Conservation (phyloP, 2,113 vertebrate genomes). For the Nothocercus nigrocapillus region DNA sequence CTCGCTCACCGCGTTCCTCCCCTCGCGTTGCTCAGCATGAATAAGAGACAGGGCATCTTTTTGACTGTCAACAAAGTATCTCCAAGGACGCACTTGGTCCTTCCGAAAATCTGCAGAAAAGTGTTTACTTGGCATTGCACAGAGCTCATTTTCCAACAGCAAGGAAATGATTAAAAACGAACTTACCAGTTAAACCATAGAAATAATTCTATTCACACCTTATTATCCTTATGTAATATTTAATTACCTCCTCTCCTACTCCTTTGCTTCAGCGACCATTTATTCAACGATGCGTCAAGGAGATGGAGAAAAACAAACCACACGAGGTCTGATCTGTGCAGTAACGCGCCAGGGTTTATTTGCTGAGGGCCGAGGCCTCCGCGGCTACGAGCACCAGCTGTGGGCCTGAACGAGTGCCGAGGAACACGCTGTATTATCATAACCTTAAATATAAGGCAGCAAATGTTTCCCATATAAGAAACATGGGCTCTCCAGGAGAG, state of each 20-base stretch:
- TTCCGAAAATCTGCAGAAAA: constrained; percentile 57
- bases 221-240: constrained; percentile 57
- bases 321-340: constrained; percentile 8
- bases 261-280: constrained; percentile 16
- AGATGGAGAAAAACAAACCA: constrained; percentile 9
- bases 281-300: constrained; percentile 47
- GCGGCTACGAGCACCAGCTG: constrained; percentile 4
- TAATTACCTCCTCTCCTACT: constrained; percentile 33
- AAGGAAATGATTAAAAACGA: neutral
- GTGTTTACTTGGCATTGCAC: constrained; percentile 37
- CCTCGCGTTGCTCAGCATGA: constrained; percentile 60
- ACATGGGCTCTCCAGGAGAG: neutral
- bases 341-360: neutral
- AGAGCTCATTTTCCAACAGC: constrained; percentile 24
- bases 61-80: constrained; percentile 72
- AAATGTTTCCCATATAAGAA: neutral
- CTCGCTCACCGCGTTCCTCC: neutral
- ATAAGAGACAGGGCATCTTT: constrained; percentile 73
- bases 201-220: neutral
- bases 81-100: constrained; percentile 41
- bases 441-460: neutral
- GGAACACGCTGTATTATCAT: neutral
- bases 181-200: neutral
- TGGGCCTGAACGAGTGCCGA: neutral
- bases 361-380: constrained; percentile 10